A percentile compares a stretch with the other conserved stretches of the same genome.
Conservation (phyloP, 1,140 invertebrate genomes). For the Drosophila insularis region DNA sequence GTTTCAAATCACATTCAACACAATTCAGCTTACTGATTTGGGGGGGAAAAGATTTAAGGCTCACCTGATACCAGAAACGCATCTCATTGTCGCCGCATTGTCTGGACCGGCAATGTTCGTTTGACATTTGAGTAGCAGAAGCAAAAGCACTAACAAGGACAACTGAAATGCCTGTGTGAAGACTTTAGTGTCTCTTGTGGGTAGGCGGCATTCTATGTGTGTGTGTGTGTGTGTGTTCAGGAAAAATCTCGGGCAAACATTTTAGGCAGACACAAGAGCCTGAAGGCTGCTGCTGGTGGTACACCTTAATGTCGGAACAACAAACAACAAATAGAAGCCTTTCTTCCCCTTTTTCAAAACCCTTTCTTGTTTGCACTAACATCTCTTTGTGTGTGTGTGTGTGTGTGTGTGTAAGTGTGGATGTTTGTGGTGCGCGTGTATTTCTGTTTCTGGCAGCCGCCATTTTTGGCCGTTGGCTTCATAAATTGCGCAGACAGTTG, state of each 20-base stretch:
- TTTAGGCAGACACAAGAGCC: not conserved
- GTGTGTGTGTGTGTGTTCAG: not conserved
- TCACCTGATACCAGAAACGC: not conserved
- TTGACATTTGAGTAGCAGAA: constrained; percentile 3
- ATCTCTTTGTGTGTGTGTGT: constrained; percentile 11
- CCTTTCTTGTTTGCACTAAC: constrained; percentile 23
- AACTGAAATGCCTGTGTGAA: constrained; percentile 4
- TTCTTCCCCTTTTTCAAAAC: not conserved
- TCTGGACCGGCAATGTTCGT: not conserved
- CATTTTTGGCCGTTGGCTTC: constrained; percentile 46
- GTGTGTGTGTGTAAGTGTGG: constrained; percentile 10
- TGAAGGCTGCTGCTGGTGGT: not conserved
- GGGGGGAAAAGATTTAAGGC: not conserved
- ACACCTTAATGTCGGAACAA: constrained; percentile 48
- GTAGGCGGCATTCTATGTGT: not conserved
- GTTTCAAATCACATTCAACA: too few species aligned
- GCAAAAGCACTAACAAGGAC: not conserved
- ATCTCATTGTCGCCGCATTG: constrained; percentile 3
- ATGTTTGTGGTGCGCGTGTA: constrained; percentile 26
- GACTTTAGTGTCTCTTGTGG: constrained; percentile 20
- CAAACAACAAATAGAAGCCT: constrained; percentile 13
- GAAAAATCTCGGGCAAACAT: constrained; percentile 24
- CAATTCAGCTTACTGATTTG: not conserved
- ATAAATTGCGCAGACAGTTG: constrained; percentile 62
- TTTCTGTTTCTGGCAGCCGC: constrained; percentile 42